Conservation (phyloP, 2,888 invertebrate genomes). For the Aethes cnicana region DNA sequence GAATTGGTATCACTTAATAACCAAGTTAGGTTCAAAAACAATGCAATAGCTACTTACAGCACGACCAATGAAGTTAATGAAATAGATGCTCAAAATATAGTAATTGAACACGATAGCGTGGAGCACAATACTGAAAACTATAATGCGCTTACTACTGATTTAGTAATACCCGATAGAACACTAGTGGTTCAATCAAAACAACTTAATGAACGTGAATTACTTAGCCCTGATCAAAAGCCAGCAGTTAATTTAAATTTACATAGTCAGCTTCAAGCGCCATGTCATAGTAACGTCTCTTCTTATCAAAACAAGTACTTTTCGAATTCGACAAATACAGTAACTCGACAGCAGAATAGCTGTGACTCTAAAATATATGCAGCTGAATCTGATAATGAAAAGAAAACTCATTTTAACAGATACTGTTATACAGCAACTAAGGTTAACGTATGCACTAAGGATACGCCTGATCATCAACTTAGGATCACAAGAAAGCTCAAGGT, state of each 20-base stretch:
- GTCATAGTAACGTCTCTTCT: neutral
- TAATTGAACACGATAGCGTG: too few species aligned
- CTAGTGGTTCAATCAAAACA: neutral
- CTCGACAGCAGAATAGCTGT: neutral
- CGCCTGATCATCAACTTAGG: slow-evolving; percentile 44
- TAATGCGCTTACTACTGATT: neutral
- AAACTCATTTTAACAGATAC: slow-evolving; percentile 44
- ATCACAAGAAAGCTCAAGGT: slow-evolving; percentile 59
- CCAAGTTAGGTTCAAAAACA: too few species aligned
- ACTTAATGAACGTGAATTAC: slow-evolving; percentile 5
- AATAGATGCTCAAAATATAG: too few species aligned
- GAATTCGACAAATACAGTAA: neutral
- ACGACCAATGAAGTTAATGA: too few species aligned
- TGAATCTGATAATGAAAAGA: neutral
- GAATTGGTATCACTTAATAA: too few species aligned
- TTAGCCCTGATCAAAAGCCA: slow-evolving; percentile 4
- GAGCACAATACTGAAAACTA: neutral
- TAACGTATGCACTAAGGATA: slow-evolving; percentile 48
- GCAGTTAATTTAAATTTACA: neutral
- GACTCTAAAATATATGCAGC: neutral
- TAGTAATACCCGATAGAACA: neutral
- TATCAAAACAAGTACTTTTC: neutral
- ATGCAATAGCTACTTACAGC: too few species aligned
- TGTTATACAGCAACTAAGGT: slow-evolving; percentile 51
- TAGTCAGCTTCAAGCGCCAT: neutral